phyloP scores from a whole-genome alignment of 1,140 invertebrate genomes.

The Heliconius hermathena region DNA sequence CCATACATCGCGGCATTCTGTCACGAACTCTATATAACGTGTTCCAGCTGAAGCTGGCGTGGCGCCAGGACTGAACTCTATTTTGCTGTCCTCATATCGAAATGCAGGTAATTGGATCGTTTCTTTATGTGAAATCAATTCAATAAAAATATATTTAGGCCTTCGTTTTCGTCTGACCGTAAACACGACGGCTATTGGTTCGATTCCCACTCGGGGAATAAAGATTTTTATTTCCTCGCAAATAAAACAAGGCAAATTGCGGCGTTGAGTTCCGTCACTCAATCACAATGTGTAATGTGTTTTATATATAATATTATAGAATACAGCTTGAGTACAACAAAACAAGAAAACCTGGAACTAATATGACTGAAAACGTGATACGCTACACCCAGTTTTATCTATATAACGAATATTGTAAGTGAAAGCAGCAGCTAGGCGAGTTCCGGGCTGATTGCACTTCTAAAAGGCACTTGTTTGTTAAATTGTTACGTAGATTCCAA shows the following conservation, averaged over 20 bases:
- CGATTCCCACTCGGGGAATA: too few species aligned
- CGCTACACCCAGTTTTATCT: background rate
- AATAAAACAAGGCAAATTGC: too few species aligned
- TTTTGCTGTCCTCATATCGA: slow-evolving; percentile 15
- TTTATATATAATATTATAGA: too few species aligned
- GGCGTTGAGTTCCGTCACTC: too few species aligned
- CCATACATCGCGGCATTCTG: background rate
- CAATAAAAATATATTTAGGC: too few species aligned
- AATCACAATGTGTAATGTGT: too few species aligned
- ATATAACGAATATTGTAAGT: background rate
- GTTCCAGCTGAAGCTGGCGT: slow-evolving; percentile 12
- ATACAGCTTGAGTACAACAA: too few species aligned
- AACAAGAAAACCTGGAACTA: background rate
- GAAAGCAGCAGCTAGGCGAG: background rate
- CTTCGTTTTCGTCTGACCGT: too few species aligned
- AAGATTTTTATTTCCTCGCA: too few species aligned
- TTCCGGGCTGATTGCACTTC: background rate
- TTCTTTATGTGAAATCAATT: background rate
- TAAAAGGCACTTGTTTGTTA: slow-evolving; percentile 5
- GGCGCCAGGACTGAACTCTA: background rate
- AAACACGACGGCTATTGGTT: too few species aligned
- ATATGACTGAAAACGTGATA: background rate
- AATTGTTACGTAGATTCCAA: slow-evolving; percentile 2
- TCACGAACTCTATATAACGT: background rate
- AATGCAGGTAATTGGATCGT: slow-evolving; percentile 26